Conservation (phyloP, 2,797 vertebrate species). For the Crocidura indochinensis region DNA sequence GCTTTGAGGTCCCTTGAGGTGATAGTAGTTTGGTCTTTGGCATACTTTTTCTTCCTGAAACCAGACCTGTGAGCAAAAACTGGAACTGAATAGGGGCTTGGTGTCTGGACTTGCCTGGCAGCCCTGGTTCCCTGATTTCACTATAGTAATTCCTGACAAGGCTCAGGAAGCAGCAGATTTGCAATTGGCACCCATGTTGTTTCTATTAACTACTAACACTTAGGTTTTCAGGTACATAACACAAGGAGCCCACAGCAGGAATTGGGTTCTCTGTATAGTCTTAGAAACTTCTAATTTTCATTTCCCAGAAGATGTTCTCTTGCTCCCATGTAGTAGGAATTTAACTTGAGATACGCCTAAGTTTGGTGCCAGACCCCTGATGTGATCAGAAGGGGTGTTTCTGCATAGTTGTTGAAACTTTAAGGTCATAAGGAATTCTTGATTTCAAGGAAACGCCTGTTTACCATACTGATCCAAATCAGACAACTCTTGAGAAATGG, state of each 20-base stretch:
- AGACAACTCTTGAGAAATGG: constrained; percentile 41
- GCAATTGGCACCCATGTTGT: background rate
- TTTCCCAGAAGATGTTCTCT: background rate
- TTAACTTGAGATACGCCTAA: constrained; percentile 15
- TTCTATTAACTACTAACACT: background rate
- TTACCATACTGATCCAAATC: constrained; percentile 71
- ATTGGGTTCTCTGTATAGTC: constrained; percentile 65
- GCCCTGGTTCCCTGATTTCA: background rate
- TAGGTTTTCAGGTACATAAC: constrained; percentile 2
- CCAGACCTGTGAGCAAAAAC: background rate
- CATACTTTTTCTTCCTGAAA: constrained; percentile 64
- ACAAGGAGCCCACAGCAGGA: constrained; percentile 87
- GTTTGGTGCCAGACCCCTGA: constrained; percentile 29
- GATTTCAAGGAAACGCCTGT: constrained; percentile 64
- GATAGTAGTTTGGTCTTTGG: background rate
- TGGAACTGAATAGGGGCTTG: background rate
- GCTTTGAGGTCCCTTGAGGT: background rate
- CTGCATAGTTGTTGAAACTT: background rate
- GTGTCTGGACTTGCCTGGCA: constrained; percentile 4
- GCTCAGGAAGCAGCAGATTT: constrained; percentile 2
- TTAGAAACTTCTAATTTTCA: background rate
- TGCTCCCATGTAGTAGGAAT: background rate
- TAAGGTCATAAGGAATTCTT: constrained; percentile 48
- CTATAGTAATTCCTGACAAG: background rate
- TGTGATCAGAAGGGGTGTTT: background rate